Percentiles rank a stretch among this genome's conserved stretches.
Conservation (phyloP, 1,140 invertebrate species). For the Orius insidiosus region DNA sequence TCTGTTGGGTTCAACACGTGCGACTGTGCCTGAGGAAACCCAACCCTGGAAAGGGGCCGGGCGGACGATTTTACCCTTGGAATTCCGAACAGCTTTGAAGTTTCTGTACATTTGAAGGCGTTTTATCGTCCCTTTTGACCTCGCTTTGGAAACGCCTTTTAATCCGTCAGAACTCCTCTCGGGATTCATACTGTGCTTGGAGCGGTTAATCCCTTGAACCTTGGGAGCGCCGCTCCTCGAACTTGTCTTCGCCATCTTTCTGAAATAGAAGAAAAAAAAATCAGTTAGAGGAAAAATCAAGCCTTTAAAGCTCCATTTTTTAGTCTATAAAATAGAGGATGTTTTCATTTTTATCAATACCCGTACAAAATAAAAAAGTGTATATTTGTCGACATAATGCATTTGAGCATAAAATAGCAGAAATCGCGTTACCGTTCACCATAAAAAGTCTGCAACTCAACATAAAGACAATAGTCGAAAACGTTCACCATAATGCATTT, state of each 20-base stretch:
- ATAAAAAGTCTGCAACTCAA: too few relatives aligned
- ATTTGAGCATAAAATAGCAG: too few relatives aligned
- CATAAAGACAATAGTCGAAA: too few relatives aligned
- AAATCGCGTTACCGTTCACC: too few relatives aligned
- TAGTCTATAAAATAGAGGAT: too few relatives aligned
- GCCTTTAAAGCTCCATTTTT: too few relatives aligned
- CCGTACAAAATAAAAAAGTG: too few relatives aligned
- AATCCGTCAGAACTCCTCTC: constrained; percentile 54
- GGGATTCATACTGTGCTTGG: constrained; percentile 76
- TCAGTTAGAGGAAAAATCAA: too few relatives aligned
- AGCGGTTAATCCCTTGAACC: constrained; percentile 60
- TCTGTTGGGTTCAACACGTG: constrained; percentile 89
- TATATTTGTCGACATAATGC: too few relatives aligned
- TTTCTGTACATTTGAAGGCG: constrained; percentile 95
- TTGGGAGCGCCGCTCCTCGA: constrained; percentile 46
- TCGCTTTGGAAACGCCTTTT: constrained; percentile 67
- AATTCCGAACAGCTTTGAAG: constrained; percentile 85
- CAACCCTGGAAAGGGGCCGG: constrained; percentile 89
- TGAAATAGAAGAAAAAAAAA: background rate
- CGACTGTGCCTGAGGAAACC: constrained; percentile 73
- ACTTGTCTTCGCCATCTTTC: constrained; percentile 54
- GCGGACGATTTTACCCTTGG: constrained; percentile 65
- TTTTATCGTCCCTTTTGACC: constrained; percentile 88
- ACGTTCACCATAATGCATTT: too few relatives aligned
- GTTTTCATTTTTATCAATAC: too few relatives aligned